A percentile compares a stretch with the other conserved stretches of the same genome.
Evolutionary conservation across 2,797 vertebrate genomes (phyloP).

Genomic region (Naso thynnoides): DNA sequence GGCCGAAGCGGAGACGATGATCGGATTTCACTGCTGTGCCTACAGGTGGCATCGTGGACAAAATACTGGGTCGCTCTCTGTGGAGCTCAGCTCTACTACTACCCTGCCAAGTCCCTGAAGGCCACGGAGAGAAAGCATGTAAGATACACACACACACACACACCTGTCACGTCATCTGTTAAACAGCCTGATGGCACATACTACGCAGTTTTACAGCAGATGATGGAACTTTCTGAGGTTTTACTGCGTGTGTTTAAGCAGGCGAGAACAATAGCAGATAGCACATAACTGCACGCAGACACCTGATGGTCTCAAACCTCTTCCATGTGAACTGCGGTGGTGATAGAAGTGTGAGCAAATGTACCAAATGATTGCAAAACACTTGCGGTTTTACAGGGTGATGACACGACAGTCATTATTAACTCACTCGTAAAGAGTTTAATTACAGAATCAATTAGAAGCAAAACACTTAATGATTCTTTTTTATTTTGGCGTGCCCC

Average conservation of each 20-base stretch:
- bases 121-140: conserved; percentile 98
- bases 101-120: conserved; percentile 97
- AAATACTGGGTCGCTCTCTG: conserved; percentile 98
- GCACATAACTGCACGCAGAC: not conserved
- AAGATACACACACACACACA: conserved; percentile 62
- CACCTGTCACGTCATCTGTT: not conserved
- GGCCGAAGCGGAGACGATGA: not conserved
- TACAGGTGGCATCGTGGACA: conserved; percentile 96
- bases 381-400: conserved; percentile 22
- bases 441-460: conserved; percentile 34
- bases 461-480: conserved; percentile 20
- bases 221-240: not conserved
- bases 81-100: conserved; percentile 95
- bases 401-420: conserved; percentile 56
- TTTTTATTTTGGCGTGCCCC: conserved; percentile 7
- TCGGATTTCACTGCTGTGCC: conserved; percentile 33
- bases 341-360: conserved; percentile 9
- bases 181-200: not conserved
- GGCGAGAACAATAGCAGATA: not conserved
- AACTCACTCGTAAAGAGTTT: conserved; percentile 18
- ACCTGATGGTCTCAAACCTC: not conserved
- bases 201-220: not conserved
- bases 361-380: conserved; percentile 15
- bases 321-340: conserved; percentile 19
- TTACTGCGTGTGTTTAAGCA: conserved; percentile 8